A percentile compares a stretch with the other conserved stretches of the same genome.
Evolutionary conservation across 2,113 vertebrate genomes (phyloP).

Genomic region (Limanda limanda): DNA sequence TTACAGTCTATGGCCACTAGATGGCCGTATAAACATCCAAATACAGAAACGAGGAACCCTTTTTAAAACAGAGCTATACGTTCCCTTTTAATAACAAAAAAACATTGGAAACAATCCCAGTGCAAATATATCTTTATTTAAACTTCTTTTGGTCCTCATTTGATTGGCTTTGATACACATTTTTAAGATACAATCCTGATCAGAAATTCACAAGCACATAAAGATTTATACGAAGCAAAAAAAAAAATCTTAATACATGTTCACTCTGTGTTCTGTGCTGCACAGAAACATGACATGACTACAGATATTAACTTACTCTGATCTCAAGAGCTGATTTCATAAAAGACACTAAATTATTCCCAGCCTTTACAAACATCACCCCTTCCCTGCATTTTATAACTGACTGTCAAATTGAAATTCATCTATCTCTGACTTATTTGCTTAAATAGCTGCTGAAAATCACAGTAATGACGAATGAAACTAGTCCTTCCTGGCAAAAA

Average conservation of each 20-base stretch:
- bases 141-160: neutral
- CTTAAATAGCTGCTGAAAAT: too few relatives aligned
- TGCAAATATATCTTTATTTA: neutral
- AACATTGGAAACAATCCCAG: neutral
- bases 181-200: neutral
- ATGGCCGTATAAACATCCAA: constrained; percentile 48
- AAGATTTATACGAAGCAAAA: constrained; percentile 4
- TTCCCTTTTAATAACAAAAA: neutral
- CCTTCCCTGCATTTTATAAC: too few relatives aligned
- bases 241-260: neutral
- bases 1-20: constrained; percentile 46
- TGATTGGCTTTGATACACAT: neutral
- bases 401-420: too few relatives aligned
- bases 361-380: too few relatives aligned
- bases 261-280: neutral
- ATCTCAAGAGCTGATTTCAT: neutral
- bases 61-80: neutral
- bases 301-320: neutral
- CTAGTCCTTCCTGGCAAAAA: too few relatives aligned
- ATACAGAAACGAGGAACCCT: neutral
- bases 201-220: constrained; percentile 6
- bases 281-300: neutral
- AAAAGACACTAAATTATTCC: neutral
- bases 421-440: too few relatives aligned
- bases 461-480: too few relatives aligned